Conservation (phyloP, 1,140 invertebrate species). For the Stratiolaelaps scimitus region DNA sequence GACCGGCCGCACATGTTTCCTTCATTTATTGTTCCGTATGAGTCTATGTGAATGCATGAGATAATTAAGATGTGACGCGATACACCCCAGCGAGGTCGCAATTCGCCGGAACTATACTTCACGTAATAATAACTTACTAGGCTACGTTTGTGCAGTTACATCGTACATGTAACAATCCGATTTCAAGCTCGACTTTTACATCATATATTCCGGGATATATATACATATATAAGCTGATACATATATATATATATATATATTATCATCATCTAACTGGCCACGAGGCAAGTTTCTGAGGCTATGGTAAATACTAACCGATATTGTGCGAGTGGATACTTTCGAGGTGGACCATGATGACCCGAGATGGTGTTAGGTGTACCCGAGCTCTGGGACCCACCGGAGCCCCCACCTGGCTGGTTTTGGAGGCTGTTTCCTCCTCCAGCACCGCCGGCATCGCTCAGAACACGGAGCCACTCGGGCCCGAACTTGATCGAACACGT, state of each 20-base stretch:
- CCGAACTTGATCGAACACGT: slow-evolving; percentile 23
- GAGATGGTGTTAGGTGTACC: not conserved
- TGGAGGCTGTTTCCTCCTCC: too few species aligned
- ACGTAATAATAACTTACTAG: too few species aligned
- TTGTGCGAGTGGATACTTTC: slow-evolving; percentile 25
- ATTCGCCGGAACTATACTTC: too few species aligned
- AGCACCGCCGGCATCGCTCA: slow-evolving; percentile 1
- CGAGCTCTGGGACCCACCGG: too few species aligned
- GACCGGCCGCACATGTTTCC: too few species aligned
- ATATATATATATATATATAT: not conserved
- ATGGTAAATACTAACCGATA: slow-evolving; percentile 3
- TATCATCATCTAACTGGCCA: not conserved
- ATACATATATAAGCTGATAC: not conserved
- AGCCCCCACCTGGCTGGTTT: too few species aligned
- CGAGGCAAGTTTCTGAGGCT: too few species aligned
- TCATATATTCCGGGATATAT: not conserved
- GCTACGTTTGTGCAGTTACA: not conserved
- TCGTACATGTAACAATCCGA: not conserved
- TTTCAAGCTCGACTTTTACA: not conserved
- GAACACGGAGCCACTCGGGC: slow-evolving; percentile 17
- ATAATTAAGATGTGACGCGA: too few species aligned
- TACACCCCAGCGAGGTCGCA: too few species aligned
- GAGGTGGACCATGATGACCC: slow-evolving; percentile 8
- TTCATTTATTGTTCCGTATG: too few species aligned
- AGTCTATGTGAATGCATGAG: too few species aligned